Percentiles rank a stretch among this genome's conserved stretches.
Evolutionary conservation across 1,140 invertebrate species (phyloP).

Genomic region (Halyomorpha halys): DNA sequence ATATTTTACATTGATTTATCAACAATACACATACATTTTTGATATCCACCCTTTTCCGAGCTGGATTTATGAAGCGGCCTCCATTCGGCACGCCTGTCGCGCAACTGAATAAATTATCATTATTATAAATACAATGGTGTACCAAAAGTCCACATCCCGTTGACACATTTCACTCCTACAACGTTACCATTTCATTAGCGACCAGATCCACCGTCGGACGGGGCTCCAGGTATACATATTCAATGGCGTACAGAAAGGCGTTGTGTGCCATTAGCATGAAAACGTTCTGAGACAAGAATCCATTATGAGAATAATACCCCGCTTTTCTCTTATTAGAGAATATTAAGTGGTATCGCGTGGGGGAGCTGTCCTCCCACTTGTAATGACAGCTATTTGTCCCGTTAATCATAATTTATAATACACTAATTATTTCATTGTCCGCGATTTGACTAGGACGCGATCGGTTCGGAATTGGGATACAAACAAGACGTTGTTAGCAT

Average conservation of each 20-base stretch:
- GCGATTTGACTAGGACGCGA: neutral
- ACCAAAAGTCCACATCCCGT: too few relatives aligned
- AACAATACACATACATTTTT: too few relatives aligned
- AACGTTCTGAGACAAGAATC: slow-evolving; percentile 6
- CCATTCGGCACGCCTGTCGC: too few relatives aligned
- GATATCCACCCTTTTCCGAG: too few relatives aligned
- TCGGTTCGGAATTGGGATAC: too few relatives aligned
- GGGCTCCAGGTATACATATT: neutral
- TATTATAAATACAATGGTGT: too few relatives aligned
- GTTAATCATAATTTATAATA: slow-evolving; percentile 15
- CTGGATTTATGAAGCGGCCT: too few relatives aligned
- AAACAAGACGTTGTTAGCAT: too few relatives aligned
- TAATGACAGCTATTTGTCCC: neutral
- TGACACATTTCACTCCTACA: too few relatives aligned
- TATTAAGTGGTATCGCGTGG: slow-evolving; percentile 1
- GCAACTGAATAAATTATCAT: too few relatives aligned
- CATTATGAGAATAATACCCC: slow-evolving; percentile 1
- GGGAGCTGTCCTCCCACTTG: slow-evolving; percentile 1
- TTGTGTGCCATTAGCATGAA: slow-evolving; percentile 3
- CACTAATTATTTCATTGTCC: slow-evolving; percentile 2
- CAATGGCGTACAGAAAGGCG: slow-evolving; percentile 1
- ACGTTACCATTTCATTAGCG: slow-evolving; percentile 9
- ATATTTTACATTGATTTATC: too few relatives aligned
- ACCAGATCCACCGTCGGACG: neutral
- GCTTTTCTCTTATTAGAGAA: slow-evolving; percentile 1